Percentiles rank a stretch among this genome's conserved stretches.
phyloP scores from a whole-genome alignment of 2,888 invertebrate species.

The Horisme vitalbata region DNA sequence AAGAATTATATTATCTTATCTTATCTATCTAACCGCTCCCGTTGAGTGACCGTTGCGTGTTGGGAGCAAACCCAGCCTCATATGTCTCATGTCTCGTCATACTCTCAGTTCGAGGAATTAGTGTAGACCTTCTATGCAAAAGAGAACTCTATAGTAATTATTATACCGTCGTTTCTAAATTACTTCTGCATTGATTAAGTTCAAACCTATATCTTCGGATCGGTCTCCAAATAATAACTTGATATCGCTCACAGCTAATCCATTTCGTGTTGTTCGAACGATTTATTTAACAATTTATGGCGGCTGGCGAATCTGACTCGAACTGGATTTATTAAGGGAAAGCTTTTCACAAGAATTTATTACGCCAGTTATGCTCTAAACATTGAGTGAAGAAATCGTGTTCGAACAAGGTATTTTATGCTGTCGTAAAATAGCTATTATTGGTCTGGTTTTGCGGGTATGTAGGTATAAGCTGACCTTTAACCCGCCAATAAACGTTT shows the following conservation, averaged over 20 bases:
- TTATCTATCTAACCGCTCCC: too few species aligned
- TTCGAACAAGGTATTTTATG: conserved; percentile 39
- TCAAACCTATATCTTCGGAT: conserved; percentile 26
- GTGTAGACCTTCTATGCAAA: too few species aligned
- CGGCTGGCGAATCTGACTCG: conserved; percentile 68
- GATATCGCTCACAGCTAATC: conserved; percentile 51
- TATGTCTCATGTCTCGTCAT: too few species aligned
- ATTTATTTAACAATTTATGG: conserved; percentile 77
- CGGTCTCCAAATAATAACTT: conserved; percentile 48
- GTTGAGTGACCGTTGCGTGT: too few species aligned
- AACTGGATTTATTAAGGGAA: conserved; percentile 73
- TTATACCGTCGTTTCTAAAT: too few species aligned
- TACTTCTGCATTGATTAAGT: too few species aligned
- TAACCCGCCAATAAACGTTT: conserved; percentile 7
- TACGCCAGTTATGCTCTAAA: conserved; percentile 52
- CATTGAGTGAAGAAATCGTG: conserved; percentile 52
- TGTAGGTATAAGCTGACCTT: conserved; percentile 13
- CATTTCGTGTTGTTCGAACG: conserved; percentile 59
- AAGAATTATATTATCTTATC: too few species aligned
- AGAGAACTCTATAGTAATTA: too few species aligned
- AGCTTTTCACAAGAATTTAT: conserved; percentile 65
- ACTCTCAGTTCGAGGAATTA: too few species aligned
- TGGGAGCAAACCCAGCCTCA: too few species aligned
- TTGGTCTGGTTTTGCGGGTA: conserved; percentile 13
- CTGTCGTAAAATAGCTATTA: conserved; percentile 30